A percentile compares a stretch with the other conserved stretches of the same genome.
Evolutionary conservation across 1,140 invertebrate genomes (phyloP).

Genomic region (Theocolax elegans): DNA sequence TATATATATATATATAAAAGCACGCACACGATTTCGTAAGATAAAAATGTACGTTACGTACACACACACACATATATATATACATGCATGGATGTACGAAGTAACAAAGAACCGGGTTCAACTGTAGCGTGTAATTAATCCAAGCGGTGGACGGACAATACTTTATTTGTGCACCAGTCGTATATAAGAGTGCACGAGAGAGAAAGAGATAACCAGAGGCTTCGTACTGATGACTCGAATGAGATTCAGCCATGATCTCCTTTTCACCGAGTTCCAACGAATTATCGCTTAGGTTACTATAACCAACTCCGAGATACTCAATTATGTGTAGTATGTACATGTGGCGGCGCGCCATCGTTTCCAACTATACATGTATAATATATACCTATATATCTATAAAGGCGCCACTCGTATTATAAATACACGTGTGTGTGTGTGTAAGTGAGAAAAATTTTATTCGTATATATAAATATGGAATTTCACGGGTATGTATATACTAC

Average conservation of each 20-base stretch:
- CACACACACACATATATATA: too few relatives aligned
- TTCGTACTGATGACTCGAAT: constrained; percentile 9
- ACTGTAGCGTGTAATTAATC: constrained; percentile 7
- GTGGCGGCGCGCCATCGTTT: background rate
- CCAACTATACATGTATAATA: background rate
- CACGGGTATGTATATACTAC: too few relatives aligned
- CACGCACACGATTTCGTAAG: too few relatives aligned
- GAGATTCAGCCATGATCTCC: constrained; percentile 22
- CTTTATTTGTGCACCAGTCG: constrained; percentile 12
- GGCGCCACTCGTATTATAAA: background rate
- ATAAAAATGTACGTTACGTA: too few relatives aligned
- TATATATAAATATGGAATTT: too few relatives aligned
- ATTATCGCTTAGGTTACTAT: background rate
- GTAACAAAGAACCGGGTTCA: too few relatives aligned
- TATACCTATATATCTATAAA: background rate
- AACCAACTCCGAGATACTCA: background rate
- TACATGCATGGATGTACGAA: too few relatives aligned
- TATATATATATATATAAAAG: too few relatives aligned
- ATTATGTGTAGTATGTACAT: background rate
- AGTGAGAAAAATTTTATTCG: too few relatives aligned
- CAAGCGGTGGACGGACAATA: constrained; percentile 6
- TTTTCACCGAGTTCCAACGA: background rate
- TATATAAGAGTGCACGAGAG: background rate
- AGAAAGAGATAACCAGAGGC: background rate
- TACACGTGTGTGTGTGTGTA: background rate